These are phyloP conservation scores for Xestia rhomboidea DNA, from an alignment of 2,888 invertebrate species.

Conservation along the genomic window DNA sequence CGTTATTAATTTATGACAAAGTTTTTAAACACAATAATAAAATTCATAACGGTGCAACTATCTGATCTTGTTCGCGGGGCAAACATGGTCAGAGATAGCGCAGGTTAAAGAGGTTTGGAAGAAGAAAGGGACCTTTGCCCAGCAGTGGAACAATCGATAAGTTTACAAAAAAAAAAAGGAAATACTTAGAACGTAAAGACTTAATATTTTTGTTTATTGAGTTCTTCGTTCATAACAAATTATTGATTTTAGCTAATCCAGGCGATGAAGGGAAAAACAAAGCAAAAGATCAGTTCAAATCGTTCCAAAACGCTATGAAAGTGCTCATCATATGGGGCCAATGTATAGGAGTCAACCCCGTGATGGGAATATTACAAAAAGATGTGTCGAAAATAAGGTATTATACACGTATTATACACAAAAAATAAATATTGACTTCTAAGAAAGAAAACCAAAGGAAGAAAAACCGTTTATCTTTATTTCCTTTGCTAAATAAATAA, in stretches of 20 bases:
- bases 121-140: too few relatives aligned
- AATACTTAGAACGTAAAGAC: neutral
- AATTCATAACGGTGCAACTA: too few relatives aligned
- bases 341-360: slow-evolving; percentile 75
- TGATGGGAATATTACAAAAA: slow-evolving; percentile 67
- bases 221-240: neutral
- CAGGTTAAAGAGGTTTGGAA: too few relatives aligned
- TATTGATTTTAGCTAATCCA: slow-evolving; percentile 24
- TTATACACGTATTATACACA: too few relatives aligned
- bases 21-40: neutral
- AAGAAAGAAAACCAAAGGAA: neutral
- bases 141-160: too few relatives aligned
- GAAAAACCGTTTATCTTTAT: neutral
- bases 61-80: too few relatives aligned
- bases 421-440: neutral
- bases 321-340: slow-evolving; percentile 71
- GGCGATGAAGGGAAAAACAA: neutral
- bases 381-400: slow-evolving; percentile 75
- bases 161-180: too few relatives aligned
- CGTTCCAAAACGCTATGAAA: slow-evolving; percentile 76
- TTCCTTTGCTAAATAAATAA: neutral
- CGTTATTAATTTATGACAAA: neutral
- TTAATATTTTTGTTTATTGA: neutral
- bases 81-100: too few relatives aligned
- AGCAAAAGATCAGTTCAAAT: slow-evolving; percentile 61